Conservation (phyloP, 2,888 invertebrate genomes). For the Sepioteuthis lessoniana region DNA sequence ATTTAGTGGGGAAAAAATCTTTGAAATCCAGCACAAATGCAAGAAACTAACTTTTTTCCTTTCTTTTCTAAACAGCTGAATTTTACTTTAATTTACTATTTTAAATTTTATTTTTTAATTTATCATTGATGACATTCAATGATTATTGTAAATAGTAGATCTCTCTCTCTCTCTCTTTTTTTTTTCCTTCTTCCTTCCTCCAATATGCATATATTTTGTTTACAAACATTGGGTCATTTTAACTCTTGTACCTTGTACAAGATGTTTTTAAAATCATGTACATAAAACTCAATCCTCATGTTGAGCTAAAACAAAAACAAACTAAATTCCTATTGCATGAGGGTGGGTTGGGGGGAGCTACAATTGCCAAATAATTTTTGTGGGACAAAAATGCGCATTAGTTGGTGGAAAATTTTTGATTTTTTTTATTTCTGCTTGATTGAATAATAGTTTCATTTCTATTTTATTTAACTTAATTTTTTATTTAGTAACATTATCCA, state of each 20-base stretch:
- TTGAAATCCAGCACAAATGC: not conserved
- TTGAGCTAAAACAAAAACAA: not conserved
- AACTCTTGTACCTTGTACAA: slow-evolving; percentile 38
- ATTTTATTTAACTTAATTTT: not conserved
- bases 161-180: too few species aligned
- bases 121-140: not conserved
- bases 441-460: not conserved
- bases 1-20: not conserved
- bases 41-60: not conserved
- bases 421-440: not conserved
- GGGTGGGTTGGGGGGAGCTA: not conserved
- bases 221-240: slow-evolving; percentile 45
- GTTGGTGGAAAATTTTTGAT: not conserved
- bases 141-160: not conserved
- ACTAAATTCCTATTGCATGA: not conserved
- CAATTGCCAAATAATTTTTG: slow-evolving; percentile 39
- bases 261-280: not conserved
- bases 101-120: not conserved
- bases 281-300: not conserved
- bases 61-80: slow-evolving; percentile 11
- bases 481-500: not conserved
- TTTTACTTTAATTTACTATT: slow-evolving; percentile 25
- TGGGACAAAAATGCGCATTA: not conserved
- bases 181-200: not conserved
- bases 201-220: slow-evolving; percentile 37